Base-by-base conservation (phyloP, 2,113 vertebrate genomes). In the Sinocyclocheilus maitianheensis region DNA sequence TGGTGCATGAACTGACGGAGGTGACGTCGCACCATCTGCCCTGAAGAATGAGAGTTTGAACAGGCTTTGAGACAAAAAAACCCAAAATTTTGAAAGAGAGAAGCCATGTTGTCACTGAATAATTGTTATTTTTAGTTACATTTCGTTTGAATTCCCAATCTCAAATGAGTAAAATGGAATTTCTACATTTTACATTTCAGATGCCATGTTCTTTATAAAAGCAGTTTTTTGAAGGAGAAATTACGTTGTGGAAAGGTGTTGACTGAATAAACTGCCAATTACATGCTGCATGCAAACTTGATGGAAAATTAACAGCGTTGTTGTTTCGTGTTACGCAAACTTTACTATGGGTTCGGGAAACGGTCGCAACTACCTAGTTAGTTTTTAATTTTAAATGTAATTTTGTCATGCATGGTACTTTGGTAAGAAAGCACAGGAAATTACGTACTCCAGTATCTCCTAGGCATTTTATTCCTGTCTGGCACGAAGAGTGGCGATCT, bases 1-100 rank as follows among this genome's bases (percentile, higher is more conserved):
- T 53, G 72, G 71, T 82, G 51, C 74, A 46, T 46, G 75, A 72
- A 14, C 81, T n/a, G 79, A 63, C 37, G 71, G 80, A 74, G 24
- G 16, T 85, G 71, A 90, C 83, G 46, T 84, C 18, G 83, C n/a
- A 11, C 79, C 37, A 65, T 81, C 37, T 37, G 10, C 81, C 83
- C 62, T 14, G 79, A 85, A 46, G 24, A 76, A 24, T 37, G 69
- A 9, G 69, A 8, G 62, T 51, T 81, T 81, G 24, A 34, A n/a
- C 24, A 67, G 43, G 20, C 75, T 51, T 77, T 10, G 46, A 77
- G 75, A 77, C 24, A 34, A 22, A 48, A 48, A 75, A 75, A 14
- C 9, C 43, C 2, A 48, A 30, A 9, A 34, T 3, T 65, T 43
- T 16, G n/a, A 65, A 43, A 40, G 11, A 6, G 11, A 12, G 30